Base-by-base conservation (phyloP, 2,797 vertebrate genomes). In the Smutsia gigantea region DNA sequence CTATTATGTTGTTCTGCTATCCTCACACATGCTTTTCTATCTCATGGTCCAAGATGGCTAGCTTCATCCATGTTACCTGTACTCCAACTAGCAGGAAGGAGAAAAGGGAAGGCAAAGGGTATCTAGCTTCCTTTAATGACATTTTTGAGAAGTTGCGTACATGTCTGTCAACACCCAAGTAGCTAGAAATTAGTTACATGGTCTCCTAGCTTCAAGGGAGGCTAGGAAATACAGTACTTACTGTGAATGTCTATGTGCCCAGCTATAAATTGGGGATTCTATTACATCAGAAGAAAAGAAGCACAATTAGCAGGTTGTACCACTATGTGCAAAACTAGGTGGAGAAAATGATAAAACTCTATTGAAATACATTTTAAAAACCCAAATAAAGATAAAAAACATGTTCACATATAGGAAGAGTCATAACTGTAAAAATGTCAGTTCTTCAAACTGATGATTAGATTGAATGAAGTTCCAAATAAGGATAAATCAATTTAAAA, bases 381-480 rank as follows among this genome's bases (percentile, higher is more conserved):
- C 14, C 4, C 0, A 86, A 61, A 31, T 37, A 69, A 71, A 68
- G 61, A 77, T 61, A 68, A 64, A 86, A 57, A 59, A 23, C 37
- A 59, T 46, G 31, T 57, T 86, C 12, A 68, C 31, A 49, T 49
- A 57, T 86, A 86, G 5, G 13, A 49, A 77, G 63, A 59, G 31
- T 86, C 72, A 31, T 49, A 92, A 86, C 37, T 68, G n/a, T 68
- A 51, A 78, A 93, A 85, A 66, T 68, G 87, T 57, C 82, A 85
- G 49, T 68, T 77, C 31, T 85, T 66, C 63, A 78, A 19, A 93
- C 39, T 57, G 63, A 78, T 87, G 51, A 29, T 78, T 25, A 78
- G 37, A 34, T 69, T 69, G 39, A 49, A 37, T 86, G 29, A 10
- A 51, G 25, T 86, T 69, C 72, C 51, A 93, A 51, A 51, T 78